Percentiles rank a stretch among this genome's conserved stretches.
Conservation (phyloP, 2,888 invertebrate genomes). For the Stratiomys singularior region DNA sequence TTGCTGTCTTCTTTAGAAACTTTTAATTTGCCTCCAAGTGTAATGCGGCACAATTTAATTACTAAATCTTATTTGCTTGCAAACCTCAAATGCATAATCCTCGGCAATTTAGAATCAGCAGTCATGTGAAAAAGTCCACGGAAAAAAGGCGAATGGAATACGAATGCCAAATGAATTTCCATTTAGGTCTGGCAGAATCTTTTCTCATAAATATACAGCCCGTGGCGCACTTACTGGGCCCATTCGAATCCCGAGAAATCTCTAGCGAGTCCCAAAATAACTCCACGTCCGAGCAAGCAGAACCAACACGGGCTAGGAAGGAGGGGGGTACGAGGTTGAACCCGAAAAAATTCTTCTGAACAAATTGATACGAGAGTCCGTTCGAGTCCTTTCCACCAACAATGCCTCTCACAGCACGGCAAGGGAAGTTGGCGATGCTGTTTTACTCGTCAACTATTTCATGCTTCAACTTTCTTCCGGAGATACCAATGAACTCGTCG, state of each 20-base stretch:
- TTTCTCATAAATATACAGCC: neutral
- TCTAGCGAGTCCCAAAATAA: neutral
- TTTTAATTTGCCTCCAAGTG: neutral
- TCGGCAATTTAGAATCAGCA: neutral
- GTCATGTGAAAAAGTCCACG: neutral
- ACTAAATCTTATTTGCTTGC: conserved; percentile 7
- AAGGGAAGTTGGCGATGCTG: too few relatives aligned
- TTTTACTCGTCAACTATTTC: too few relatives aligned
- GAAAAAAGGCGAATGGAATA: neutral
- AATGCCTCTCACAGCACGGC: too few relatives aligned
- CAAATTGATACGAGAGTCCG: too few relatives aligned
- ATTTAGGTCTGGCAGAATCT: neutral
- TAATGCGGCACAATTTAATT: neutral
- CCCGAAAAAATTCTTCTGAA: too few relatives aligned
- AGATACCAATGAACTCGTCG: too few relatives aligned
- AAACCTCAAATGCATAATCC: neutral
- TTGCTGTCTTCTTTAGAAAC: neutral
- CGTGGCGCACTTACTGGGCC: neutral
- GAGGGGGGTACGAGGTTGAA: too few relatives aligned
- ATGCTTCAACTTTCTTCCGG: too few relatives aligned
- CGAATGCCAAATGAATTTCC: neutral
- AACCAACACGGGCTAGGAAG: too few relatives aligned
- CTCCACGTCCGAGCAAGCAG: neutral
- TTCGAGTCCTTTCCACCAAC: too few relatives aligned
- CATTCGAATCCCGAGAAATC: neutral